These are phyloP conservation scores for Catocala nupta DNA, from an alignment of 2,888 invertebrate genomes.

Conservation along the genomic window DNA sequence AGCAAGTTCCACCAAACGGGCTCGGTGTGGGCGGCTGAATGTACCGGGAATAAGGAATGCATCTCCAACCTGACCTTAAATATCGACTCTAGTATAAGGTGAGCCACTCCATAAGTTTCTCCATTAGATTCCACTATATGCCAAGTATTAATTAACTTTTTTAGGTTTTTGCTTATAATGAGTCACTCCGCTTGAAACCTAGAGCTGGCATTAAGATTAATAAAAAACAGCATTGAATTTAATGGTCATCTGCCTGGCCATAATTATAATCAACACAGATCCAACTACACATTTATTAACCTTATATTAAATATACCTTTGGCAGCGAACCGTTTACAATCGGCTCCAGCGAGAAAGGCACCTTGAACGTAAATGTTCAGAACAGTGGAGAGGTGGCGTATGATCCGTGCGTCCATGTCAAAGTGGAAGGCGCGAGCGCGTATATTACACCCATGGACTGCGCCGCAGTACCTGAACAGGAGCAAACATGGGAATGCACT, in stretches of 20 bases:
- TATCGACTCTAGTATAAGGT: conserved; percentile 38
- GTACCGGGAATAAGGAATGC: conserved; percentile 45
- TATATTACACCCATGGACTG: conserved; percentile 23
- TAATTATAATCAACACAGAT: no score
- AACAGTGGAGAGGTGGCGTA: conserved; percentile 70
- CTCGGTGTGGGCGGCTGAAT: conserved; percentile 54
- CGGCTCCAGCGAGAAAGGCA: conserved; percentile 58
- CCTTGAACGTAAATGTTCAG: conserved; percentile 41
- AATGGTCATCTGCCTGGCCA: no score
- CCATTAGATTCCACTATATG: no score
- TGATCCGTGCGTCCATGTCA: conserved; percentile 56
- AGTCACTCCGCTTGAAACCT: no score
- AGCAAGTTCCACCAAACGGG: conserved; percentile 40
- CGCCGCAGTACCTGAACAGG: conserved; percentile 14
- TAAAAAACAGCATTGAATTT: no score
- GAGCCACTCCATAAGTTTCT: conserved; percentile 20
- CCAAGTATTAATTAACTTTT: no score
- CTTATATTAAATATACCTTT: not conserved
- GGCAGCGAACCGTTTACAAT: conserved; percentile 49
- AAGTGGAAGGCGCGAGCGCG: conserved; percentile 43
- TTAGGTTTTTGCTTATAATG: no score
- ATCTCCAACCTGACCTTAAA: conserved; percentile 45
- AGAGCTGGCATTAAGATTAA: no score
- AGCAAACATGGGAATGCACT: conserved; percentile 19
- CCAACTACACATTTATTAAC: no score